Evolutionary conservation across 2,888 invertebrate species (phyloP).

Genomic region (Lepidochrysops patricia): DNA sequence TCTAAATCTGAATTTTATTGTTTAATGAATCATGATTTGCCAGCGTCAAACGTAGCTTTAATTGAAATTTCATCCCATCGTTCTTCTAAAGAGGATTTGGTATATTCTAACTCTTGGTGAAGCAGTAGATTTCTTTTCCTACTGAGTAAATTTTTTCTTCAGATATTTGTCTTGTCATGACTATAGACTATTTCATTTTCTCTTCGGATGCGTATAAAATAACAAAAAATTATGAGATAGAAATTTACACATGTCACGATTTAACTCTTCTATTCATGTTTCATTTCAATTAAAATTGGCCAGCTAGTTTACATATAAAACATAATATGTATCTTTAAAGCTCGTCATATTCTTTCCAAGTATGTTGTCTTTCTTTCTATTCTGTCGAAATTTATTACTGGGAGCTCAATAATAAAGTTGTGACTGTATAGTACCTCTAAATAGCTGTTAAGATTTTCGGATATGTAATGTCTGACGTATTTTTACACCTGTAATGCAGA

Average conservation of each 20-base stretch:
- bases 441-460: slow-evolving; percentile 15
- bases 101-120: neutral
- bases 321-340: neutral
- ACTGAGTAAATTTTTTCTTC: neutral
- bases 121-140: neutral
- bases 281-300: too few relatives aligned
- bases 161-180: neutral
- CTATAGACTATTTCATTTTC: neutral
- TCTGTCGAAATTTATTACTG: neutral
- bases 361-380: neutral
- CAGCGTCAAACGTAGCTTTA: slow-evolving; percentile 45
- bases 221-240: too few relatives aligned
- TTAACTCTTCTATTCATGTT: too few relatives aligned
- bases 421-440: slow-evolving; percentile 24
- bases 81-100: slow-evolving; percentile 29
- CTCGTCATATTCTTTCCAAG: neutral
- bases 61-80: slow-evolving; percentile 61
- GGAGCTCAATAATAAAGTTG: slow-evolving; percentile 25
- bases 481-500: neutral
- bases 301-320: too few relatives aligned
- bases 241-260: too few relatives aligned
- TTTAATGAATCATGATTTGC: slow-evolving; percentile 20
- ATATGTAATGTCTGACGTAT: slow-evolving; percentile 2
- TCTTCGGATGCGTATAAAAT: neutral
- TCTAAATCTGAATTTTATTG: too few relatives aligned